Evolutionary conservation across 2,888 invertebrate genomes (phyloP).

Genomic region (Drosophila macrospina): DNA sequence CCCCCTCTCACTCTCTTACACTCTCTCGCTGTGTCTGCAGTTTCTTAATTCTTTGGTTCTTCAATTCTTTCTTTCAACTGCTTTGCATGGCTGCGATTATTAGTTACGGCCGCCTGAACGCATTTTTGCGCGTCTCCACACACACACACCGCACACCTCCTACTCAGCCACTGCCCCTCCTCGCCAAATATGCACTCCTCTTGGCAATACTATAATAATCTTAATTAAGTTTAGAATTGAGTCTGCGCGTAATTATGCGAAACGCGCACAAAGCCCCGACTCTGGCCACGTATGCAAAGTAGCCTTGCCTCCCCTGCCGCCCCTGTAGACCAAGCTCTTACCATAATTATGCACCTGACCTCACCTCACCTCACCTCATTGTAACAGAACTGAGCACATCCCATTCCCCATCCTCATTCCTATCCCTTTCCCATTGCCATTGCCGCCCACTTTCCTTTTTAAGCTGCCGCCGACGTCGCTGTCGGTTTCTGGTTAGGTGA

Average conservation of each 20-base stretch:
- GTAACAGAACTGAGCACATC: neutral
- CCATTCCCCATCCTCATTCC: slow-evolving; percentile 8
- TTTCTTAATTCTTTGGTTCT: slow-evolving; percentile 3
- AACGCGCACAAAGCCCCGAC: slow-evolving; percentile 62
- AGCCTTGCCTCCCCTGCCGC: slow-evolving; percentile 13
- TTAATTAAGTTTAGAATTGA: slow-evolving; percentile 78
- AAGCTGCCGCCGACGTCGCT: slow-evolving; percentile 64
- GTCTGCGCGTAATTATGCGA: slow-evolving; percentile 82
- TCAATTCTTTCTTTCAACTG: slow-evolving; percentile 23
- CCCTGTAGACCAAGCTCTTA: neutral
- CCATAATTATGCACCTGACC: slow-evolving; percentile 62
- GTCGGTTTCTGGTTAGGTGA: slow-evolving; percentile 64
- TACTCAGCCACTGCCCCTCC: neutral
- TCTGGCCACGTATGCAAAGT: slow-evolving; percentile 63
- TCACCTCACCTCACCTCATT: slow-evolving; percentile 12
- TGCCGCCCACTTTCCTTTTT: slow-evolving; percentile 75
- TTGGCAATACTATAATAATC: slow-evolving; percentile 67
- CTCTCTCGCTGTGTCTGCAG: slow-evolving; percentile 6
- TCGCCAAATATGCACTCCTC: slow-evolving; percentile 1
- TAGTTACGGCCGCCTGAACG: slow-evolving; percentile 83
- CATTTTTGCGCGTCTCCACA: slow-evolving; percentile 66
- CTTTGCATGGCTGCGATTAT: slow-evolving; percentile 76
- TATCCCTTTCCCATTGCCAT: slow-evolving; percentile 3
- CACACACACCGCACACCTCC: neutral
- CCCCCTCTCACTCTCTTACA: neutral